These are phyloP conservation scores for Cheirogaleus major DNA, from an alignment of 2,797 vertebrate genomes.

Conservation along the genomic window DNA sequence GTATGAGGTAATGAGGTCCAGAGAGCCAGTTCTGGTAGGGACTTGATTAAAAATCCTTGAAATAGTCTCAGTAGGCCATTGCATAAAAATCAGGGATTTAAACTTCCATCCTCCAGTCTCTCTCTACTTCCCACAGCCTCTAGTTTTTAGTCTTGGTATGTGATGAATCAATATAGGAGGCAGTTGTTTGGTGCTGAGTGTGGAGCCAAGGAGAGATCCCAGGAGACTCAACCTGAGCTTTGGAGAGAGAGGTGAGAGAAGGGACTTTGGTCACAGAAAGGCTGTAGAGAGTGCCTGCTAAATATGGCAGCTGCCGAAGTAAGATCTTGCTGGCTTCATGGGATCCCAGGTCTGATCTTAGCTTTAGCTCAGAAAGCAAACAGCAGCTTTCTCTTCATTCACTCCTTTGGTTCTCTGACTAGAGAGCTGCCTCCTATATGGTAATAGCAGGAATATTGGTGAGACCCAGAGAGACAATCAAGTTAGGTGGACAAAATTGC, in stretches of 20 bases:
- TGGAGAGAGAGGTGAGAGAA: not conserved
- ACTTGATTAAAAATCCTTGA: conserved; percentile 14
- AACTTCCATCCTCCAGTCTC: not conserved
- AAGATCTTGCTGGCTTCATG: not conserved
- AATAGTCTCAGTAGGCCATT: not conserved
- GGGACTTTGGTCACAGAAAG: not conserved
- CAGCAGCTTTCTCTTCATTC: not conserved
- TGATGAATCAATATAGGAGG: not conserved
- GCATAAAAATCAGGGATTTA: conserved; percentile 40
- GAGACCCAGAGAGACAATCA: not conserved
- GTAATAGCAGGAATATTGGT: not conserved
- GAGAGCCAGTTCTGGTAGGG: not conserved
- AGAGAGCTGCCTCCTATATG: not conserved
- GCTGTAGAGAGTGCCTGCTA: fast-evolving
- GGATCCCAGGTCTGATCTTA: not conserved
- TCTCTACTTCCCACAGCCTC: not conserved
- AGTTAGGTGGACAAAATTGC: not conserved
- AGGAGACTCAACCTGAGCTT: not conserved
- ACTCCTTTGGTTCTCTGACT: not conserved
- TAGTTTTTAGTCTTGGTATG: not conserved
- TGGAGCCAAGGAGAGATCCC: not conserved
- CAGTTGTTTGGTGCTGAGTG: not conserved
- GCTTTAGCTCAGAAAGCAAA: not conserved
- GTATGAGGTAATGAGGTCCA: conserved; percentile 38
- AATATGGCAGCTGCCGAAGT: not conserved